Conservation (phyloP, 1,140 invertebrate species). For the Meteorus sp. region DNA sequence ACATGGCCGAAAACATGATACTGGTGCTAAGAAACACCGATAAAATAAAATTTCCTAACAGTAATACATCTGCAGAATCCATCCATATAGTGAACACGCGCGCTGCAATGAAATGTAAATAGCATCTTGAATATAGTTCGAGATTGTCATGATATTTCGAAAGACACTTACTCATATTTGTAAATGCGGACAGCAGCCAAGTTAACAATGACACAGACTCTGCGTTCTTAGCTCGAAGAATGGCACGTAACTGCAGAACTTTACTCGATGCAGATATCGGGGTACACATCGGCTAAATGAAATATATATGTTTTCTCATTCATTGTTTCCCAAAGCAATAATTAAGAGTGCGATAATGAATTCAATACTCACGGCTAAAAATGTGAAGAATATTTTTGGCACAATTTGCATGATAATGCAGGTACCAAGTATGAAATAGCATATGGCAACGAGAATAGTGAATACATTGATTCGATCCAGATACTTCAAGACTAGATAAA, state of each 20-base stretch:
- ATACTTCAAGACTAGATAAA: conserved; percentile 67
- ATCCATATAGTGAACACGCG: conserved; percentile 59
- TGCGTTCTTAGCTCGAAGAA: conserved; percentile 64
- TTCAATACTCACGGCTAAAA: conserved; percentile 65
- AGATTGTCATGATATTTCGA: too few relatives aligned
- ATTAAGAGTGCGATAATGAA: neutral
- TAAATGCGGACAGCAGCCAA: conserved; percentile 71
- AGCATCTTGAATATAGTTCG: too few relatives aligned
- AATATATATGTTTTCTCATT: neutral
- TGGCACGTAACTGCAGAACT: conserved; percentile 67
- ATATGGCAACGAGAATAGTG: conserved; percentile 43
- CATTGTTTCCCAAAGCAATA: neutral
- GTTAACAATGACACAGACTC: conserved; percentile 68
- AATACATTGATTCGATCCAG: conserved; percentile 56
- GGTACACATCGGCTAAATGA: conserved; percentile 60
- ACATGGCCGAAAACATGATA: conserved; percentile 50
- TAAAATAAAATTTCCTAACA: conserved; percentile 56
- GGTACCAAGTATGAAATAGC: conserved; percentile 58
- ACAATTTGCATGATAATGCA: conserved; percentile 60
- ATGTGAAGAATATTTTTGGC: conserved; percentile 61
- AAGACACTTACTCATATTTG: conserved; percentile 66
- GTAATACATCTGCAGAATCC: conserved; percentile 57
- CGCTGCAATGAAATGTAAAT: conserved; percentile 43
- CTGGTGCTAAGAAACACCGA: conserved; percentile 53
- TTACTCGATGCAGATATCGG: conserved; percentile 72